Percentiles rank a stretch among this genome's conserved stretches.
phyloP scores from a whole-genome alignment of 2,888 invertebrate species.

The Aelia acuminata region DNA sequence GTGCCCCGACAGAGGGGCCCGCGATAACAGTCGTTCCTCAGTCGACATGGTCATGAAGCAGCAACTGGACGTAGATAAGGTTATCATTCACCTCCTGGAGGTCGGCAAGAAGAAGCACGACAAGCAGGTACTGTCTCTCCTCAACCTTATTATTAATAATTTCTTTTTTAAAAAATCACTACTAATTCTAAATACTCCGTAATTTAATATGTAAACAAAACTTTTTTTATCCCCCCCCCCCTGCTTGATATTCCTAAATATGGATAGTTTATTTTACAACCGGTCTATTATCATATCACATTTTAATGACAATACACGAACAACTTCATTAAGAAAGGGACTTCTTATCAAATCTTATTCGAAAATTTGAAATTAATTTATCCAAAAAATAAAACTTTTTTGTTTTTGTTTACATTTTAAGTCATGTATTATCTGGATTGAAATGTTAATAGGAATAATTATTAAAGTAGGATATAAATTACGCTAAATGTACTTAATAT shows the following conservation, averaged over 20 bases:
- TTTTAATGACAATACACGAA: too few species aligned
- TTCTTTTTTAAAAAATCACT: neutral
- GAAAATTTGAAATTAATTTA: too few species aligned
- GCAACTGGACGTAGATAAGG: slow-evolving; percentile 67
- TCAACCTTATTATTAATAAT: neutral
- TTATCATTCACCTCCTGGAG: slow-evolving; percentile 66
- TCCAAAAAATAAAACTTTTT: too few species aligned
- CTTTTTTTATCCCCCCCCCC: neutral
- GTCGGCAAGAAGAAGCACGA: slow-evolving; percentile 67
- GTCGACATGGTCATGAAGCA: slow-evolving; percentile 66
- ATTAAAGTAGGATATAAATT: too few species aligned
- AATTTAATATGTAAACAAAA: neutral
- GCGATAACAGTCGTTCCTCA: neutral
- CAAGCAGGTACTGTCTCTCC: slow-evolving; percentile 65
- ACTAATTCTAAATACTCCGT: neutral
- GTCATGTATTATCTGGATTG: too few species aligned
- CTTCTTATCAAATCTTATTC: too few species aligned
- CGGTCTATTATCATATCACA: too few species aligned
- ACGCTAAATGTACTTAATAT: too few species aligned
- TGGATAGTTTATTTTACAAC: neutral
- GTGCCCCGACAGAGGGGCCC: slow-evolving; percentile 48
- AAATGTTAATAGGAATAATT: too few species aligned
- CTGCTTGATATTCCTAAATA: neutral
- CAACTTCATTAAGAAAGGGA: too few species aligned
- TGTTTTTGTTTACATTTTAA: too few species aligned